Conservation (phyloP, 2,797 vertebrate genomes). For the Diplodus sargus region DNA sequence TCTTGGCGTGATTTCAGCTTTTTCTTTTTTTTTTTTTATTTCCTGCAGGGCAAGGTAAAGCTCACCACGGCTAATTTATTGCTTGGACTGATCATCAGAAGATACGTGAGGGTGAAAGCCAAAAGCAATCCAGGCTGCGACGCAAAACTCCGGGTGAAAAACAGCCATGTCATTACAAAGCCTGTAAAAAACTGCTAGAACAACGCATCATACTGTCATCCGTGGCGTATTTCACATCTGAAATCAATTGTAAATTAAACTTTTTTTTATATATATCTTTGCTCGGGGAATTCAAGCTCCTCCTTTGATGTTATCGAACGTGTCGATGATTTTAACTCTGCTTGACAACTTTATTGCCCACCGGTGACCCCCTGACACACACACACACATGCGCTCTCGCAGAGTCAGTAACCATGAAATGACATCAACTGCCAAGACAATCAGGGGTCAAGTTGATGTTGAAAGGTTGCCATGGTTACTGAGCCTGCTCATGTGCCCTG, state of each 20-base stretch:
- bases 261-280: not conserved
- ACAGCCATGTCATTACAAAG: constrained; percentile 2
- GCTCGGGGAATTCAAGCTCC: not conserved
- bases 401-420: constrained; percentile 64
- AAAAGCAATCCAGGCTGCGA: not conserved
- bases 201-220: not conserved
- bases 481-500: constrained; percentile 21
- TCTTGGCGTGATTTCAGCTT: constrained; percentile 6
- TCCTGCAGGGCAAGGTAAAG: not conserved
- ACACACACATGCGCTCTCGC: constrained; percentile 8
- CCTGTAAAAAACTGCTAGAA: constrained; percentile 10
- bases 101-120: constrained; percentile 6
- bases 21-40: constrained; percentile 7
- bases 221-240: not conserved
- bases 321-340: constrained; percentile 42
- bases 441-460: constrained; percentile 61
- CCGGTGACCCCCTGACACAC: constrained; percentile 34
- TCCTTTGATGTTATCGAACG: constrained; percentile 21
- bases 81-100: constrained; percentile 3
- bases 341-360: constrained; percentile 55
- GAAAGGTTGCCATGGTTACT: constrained; percentile 67
- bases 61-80: constrained; percentile 2
- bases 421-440: constrained; percentile 56
- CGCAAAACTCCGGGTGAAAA: constrained; percentile 13
- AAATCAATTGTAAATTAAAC: constrained; percentile 20